Evolutionary conservation across 2,113 vertebrate genomes (phyloP), one percentile per base, ranked within the genome.

Genomic region (Onychostoma macrolepis): DNA sequence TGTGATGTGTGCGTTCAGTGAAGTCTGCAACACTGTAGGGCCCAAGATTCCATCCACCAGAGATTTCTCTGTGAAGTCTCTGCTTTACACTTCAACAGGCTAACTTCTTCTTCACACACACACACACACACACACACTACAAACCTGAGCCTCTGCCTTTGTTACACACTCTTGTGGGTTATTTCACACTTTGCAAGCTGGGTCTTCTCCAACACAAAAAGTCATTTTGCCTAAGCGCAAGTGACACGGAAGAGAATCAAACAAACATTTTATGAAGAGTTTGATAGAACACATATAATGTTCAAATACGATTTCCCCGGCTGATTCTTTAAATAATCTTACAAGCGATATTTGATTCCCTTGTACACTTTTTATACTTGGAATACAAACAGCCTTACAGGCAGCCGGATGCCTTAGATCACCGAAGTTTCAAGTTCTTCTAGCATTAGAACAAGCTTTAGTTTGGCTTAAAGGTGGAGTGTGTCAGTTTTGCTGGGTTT

Each of bases 81-180:
- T 79, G 83, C 83, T 81, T 85, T 80, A 61, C 76, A 85, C 87
- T 80, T 85, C 83, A 85, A 74, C 83, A 53, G 76, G 65, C 85
- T 80, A 81, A 74, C 85, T 45, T 87, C 33, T 41, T 84, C 48
- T 9, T 43, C 69, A 41, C 71, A 74, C 69, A 72, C 33, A 41
- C 72, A 28, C 72, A 26, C 72, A 43, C 69, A 26, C 61, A 38
- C 36, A 3, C 71, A 9, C 71, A 4, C 69, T 24, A 82, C 61
- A 74, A 56, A 84, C 69, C 67, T 53, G 82, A 36, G 82, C 69
- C 17, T 38, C 45, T 58, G 48, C 28, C 17, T 83, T 69, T 83
- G 28, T 83, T 83, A 43, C 65, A 85, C 45, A 81, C 65, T 71
- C 48, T 81, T 24, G 24, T 72, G 77, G 24, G 15, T 50, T 67